Conservation (phyloP, 2,797 vertebrate species). For the Sebastes matsubarae region DNA sequence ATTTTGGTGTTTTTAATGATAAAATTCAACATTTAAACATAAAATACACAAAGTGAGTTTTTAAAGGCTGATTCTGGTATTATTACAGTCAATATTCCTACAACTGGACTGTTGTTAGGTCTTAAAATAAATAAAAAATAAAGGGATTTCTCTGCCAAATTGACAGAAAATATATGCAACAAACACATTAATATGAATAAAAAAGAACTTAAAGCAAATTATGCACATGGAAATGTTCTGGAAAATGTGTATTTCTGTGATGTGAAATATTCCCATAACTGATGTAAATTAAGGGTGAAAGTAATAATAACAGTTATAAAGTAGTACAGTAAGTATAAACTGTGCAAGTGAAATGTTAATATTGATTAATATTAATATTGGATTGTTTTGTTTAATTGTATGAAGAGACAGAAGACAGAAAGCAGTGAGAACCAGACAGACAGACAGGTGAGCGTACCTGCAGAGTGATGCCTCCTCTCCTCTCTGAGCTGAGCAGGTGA, state of each 20-base stretch:
- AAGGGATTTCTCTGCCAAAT: not conserved
- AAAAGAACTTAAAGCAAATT: not conserved
- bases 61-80: not conserved
- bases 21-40: not conserved
- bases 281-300: not conserved
- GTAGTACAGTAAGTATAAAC: no score
- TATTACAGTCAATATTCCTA: not conserved
- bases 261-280: not conserved
- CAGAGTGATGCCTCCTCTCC: not conserved
- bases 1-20: not conserved
- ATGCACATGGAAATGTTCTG: not conserved
- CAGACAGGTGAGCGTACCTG: conserved; percentile 28
- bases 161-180: not conserved
- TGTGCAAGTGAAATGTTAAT: not conserved
- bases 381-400: not conserved
- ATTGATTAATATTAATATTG: not conserved
- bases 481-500: not conserved
- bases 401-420: not conserved
- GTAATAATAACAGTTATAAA: not conserved
- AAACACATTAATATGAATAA: not conserved
- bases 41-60: not conserved
- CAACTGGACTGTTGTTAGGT: no score
- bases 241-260: not conserved
- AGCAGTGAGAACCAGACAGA: not conserved
- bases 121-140: not conserved